A percentile compares a stretch with the other conserved stretches of the same genome.
These are phyloP conservation scores for Crocallis elinguaria DNA, from an alignment of 2,888 invertebrate genomes.

Conservation along the genomic window DNA sequence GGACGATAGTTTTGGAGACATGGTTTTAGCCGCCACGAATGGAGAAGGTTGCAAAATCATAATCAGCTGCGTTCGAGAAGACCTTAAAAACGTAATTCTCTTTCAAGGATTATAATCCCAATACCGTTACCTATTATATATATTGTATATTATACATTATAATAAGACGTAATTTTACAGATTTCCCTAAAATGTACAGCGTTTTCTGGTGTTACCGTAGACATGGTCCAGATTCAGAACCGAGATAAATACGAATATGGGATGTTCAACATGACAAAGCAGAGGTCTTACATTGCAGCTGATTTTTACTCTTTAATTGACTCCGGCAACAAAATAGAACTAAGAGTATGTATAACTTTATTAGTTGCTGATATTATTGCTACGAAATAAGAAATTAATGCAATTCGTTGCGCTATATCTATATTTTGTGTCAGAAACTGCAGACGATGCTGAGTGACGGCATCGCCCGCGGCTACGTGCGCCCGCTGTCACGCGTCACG, in stretches of 20 bases:
- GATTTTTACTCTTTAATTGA: constrained; percentile 44
- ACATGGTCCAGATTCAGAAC: constrained; percentile 45
- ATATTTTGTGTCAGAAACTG: constrained; percentile 45
- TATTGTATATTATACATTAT: not conserved
- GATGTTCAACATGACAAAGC: constrained; percentile 42
- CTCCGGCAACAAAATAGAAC: constrained; percentile 34
- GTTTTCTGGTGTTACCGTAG: constrained; percentile 44
- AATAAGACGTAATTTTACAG: no score
- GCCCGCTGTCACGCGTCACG: constrained; percentile 56
- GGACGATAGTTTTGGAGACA: constrained; percentile 46
- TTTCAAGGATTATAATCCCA: not conserved
- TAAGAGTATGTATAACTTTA: constrained; percentile 46
- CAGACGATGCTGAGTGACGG: constrained; percentile 59
- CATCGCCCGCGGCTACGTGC: constrained; percentile 57
- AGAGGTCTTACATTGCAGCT: constrained; percentile 40
- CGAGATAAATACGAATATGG: constrained; percentile 50
- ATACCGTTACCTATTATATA: no score
- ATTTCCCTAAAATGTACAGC: constrained; percentile 40
- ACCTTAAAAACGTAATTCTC: constrained; percentile 59
- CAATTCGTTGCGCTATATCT: constrained; percentile 6
- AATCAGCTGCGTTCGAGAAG: constrained; percentile 40
- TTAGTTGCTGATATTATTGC: not conserved
- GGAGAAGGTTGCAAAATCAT: constrained; percentile 49
- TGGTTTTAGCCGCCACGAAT: constrained; percentile 35
- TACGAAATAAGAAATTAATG: not conserved